Evolutionary conservation across 2,113 vertebrate genomes (phyloP).

Genomic region (Butastur rufipennis): DNA sequence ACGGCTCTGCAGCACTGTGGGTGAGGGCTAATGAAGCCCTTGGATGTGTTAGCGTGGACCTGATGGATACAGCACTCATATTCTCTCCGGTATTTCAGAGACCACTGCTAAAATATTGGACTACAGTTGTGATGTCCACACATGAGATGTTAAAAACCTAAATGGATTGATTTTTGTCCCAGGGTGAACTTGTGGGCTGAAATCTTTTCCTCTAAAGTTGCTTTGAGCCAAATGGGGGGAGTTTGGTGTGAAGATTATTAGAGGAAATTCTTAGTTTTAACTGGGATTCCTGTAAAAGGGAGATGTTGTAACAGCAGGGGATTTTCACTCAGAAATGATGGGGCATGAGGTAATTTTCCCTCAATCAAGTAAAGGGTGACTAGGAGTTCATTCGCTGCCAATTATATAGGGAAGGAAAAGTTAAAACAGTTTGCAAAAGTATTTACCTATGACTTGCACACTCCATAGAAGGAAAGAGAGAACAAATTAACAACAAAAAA

Average conservation of each 20-base stretch:
- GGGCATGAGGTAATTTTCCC: slow-evolving; percentile 30
- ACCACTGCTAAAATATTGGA: not conserved
- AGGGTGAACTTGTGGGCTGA: slow-evolving; percentile 5
- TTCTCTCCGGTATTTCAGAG: not conserved
- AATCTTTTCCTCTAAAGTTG: not conserved
- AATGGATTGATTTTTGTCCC: not conserved
- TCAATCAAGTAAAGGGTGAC: not conserved
- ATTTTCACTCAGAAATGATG: slow-evolving; percentile 8
- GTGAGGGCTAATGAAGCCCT: not conserved
- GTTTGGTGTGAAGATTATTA: slow-evolving; percentile 14
- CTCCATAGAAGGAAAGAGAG: not conserved
- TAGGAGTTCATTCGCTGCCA: not conserved
- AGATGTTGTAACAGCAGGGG: slow-evolving; percentile 51
- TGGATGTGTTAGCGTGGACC: not conserved
- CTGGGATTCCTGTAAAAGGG: slow-evolving; percentile 47
- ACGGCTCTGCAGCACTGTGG: fast-evolving
- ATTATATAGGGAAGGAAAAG: not conserved
- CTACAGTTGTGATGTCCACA: not conserved
- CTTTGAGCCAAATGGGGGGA: slow-evolving; percentile 9
- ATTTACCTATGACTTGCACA: not conserved
- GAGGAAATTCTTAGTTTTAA: slow-evolving; percentile 34
- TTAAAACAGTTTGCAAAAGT: not conserved
- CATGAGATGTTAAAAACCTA: not conserved
- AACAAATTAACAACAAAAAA: not conserved
- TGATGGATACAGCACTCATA: not conserved